Conservation (phyloP, 1,140 invertebrate genomes). For the Meloidogyne hapla region DNA sequence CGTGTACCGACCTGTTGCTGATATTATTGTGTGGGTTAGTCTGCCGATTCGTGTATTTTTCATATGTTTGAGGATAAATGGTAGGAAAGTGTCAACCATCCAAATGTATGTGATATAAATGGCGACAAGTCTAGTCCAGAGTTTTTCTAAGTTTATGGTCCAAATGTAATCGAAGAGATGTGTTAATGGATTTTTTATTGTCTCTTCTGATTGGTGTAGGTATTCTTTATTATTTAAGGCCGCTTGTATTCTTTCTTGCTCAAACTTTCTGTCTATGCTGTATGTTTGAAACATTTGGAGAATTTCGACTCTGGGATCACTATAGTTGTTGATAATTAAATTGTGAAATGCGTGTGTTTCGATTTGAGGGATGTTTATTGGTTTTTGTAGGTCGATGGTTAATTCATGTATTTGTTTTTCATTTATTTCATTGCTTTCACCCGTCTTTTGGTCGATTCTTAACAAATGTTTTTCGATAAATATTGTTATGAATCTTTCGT, state of each 20-base stretch:
- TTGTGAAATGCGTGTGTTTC: neutral
- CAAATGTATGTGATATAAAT: no score
- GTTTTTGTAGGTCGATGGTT: neutral
- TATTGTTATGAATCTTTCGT: neutral
- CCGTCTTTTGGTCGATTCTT: neutral
- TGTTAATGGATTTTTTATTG: no score
- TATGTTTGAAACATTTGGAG: conserved; percentile 9
- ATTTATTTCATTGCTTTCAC: neutral
- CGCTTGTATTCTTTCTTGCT: neutral
- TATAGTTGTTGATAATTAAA: neutral
- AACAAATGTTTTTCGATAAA: neutral
- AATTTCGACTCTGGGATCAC: conserved; percentile 2
- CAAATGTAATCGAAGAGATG: no score
- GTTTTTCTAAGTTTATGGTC: no score
- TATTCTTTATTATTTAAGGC: no score
- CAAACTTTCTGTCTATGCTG: neutral
- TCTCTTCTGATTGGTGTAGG: no score
- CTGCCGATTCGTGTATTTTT: no score
- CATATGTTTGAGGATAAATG: no score
- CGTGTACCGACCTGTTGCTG: no score
- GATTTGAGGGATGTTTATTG: neutral
- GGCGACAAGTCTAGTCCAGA: no score
- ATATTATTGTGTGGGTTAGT: no score
- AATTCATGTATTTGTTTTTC: neutral
- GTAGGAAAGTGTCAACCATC: no score